Evolutionary conservation across 2,113 vertebrate genomes (phyloP), one percentile per base, ranked within the genome.

Genomic region (Fulica atra): DNA sequence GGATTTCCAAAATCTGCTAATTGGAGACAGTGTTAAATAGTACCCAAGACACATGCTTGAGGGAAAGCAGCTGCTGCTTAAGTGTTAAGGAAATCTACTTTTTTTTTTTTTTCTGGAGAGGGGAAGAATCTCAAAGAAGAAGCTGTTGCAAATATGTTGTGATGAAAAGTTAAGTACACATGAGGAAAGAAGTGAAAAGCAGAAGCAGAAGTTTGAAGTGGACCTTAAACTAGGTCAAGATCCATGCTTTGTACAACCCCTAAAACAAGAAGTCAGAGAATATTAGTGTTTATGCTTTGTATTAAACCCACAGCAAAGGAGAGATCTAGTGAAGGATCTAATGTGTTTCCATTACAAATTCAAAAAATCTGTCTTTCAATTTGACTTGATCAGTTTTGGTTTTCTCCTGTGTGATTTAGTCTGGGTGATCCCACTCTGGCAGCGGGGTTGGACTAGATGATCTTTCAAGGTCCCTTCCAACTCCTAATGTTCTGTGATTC

Each of bases 341-440:
- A 54, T 54, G 19, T 8, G 6, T 0, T 61, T 1, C 6, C 4
- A 23, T 26, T 51, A 31, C 1, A 65, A 60, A 69, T 50, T 56
- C n/a, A 10, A 18, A 60, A 17, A 44, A 18, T 18, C 44, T 46
- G 44, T 15, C 31, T 38, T 93, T 74, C 35, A 35, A 2, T 57
- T 76, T 44, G 18, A 51, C 57, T 74, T 66, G 9, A 63, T 83
- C 12, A 73, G 6, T 65, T 72, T 65, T 44, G 10, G 0, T 8
- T 80, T 48, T 48, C 48, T 23, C 44, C 44, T 46, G 44, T 18
- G 44, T 19, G 44, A 46, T 46, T 46, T 46, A 46, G 44, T 46
- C 44, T 46, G 15, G 44, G 44, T 46, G 44, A 46, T 46, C 16
- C 44, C 9, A 17, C 44, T 46, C 44, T 46, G 44, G 17, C 44